phyloP scores from a whole-genome alignment of 2,888 invertebrate genomes.

The Stenotaenia linearis region DNA sequence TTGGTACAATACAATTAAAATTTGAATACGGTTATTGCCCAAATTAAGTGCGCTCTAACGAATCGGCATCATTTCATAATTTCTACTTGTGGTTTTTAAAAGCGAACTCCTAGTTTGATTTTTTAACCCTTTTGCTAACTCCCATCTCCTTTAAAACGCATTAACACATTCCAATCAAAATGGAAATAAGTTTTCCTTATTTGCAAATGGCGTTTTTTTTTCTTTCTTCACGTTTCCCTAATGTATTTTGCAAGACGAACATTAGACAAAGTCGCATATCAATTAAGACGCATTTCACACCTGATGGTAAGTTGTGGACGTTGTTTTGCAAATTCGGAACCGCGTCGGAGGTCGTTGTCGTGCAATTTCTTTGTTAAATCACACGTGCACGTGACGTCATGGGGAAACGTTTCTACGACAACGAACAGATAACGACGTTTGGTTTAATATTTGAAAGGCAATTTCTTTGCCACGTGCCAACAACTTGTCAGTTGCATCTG shows the following conservation, averaged over 20 bases:
- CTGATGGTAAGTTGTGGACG: not conserved
- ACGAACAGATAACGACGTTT: slow-evolving; percentile 17
- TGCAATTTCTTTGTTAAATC: not conserved
- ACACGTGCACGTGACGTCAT: not conserved
- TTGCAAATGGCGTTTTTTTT: not conserved
- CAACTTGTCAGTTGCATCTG: slow-evolving; percentile 24
- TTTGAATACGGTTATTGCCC: slow-evolving; percentile 11
- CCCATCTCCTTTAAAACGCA: not conserved
- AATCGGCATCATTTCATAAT: slow-evolving; percentile 15
- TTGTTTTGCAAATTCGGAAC: not conserved
- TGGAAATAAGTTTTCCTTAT: slow-evolving; percentile 14
- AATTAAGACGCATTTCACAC: slow-evolving; percentile 8
- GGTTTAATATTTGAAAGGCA: slow-evolving; percentile 26
- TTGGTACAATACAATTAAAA: slow-evolving; percentile 7
- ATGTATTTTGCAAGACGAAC: not conserved
- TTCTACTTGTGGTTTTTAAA: slow-evolving; percentile 13
- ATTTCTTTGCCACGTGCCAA: slow-evolving; percentile 26
- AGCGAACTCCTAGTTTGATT: not conserved
- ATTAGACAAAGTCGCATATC: not conserved
- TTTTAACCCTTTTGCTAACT: not conserved
- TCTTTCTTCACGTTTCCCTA: not conserved
- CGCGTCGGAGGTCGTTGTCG: not conserved
- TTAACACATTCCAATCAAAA: slow-evolving; percentile 26
- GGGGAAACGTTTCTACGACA: not conserved
- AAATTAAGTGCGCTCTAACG: slow-evolving; percentile 12